Conservation (phyloP, 2,797 vertebrate genomes). For the Discoglossus pictus region DNA sequence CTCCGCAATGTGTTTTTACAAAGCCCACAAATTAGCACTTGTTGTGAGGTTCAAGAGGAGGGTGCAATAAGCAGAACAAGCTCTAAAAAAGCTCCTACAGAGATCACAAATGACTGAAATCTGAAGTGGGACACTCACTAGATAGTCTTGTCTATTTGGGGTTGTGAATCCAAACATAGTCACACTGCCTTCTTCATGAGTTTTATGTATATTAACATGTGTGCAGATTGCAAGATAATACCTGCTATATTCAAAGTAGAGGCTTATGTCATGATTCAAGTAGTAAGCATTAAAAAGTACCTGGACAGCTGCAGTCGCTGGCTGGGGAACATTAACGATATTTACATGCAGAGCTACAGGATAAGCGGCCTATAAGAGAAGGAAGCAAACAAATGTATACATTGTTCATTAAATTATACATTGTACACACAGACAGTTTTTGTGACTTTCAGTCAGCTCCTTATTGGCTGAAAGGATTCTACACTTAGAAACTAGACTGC, state of each 20-base stretch:
- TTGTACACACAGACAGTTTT: conserved; percentile 24
- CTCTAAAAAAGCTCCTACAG: too few relatives aligned
- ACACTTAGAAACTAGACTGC: neutral
- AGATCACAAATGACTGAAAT: too few relatives aligned
- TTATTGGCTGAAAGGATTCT: neutral
- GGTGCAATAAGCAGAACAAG: too few relatives aligned
- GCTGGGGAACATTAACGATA: conserved; percentile 92
- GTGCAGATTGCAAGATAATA: too few relatives aligned
- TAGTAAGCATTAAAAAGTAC: conserved; percentile 66
- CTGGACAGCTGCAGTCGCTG: conserved; percentile 94
- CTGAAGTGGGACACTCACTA: too few relatives aligned
- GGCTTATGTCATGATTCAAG: neutral
- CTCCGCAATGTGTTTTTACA: conserved; percentile 30
- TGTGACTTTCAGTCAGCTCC: neutral
- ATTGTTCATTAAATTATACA: conserved; percentile 11
- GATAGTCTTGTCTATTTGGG: too few relatives aligned
- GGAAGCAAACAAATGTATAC: conserved; percentile 54
- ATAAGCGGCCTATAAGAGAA: conserved; percentile 72
- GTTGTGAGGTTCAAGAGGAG: neutral
- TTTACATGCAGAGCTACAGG: conserved; percentile 91
- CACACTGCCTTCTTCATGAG: too few relatives aligned
- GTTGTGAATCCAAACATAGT: too few relatives aligned
- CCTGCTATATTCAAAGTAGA: too few relatives aligned
- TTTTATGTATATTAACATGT: too few relatives aligned
- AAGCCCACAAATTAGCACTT: conserved; percentile 20